Evolutionary conservation across 2,797 vertebrate genomes (phyloP).

Genomic region (Poecilia wingei): DNA sequence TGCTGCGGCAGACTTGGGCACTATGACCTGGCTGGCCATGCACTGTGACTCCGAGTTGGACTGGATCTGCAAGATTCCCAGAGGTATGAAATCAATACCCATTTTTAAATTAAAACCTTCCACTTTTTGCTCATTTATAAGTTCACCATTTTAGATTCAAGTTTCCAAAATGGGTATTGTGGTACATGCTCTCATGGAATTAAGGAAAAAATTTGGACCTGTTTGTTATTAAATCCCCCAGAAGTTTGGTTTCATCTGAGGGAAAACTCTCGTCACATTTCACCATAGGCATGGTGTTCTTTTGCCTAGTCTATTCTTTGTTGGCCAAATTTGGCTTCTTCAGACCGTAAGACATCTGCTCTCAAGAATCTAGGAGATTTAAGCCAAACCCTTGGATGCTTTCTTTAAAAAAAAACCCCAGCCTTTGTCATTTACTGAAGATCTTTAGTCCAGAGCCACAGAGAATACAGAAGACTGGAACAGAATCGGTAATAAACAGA

Average conservation of each 20-base stretch:
- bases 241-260: background rate
- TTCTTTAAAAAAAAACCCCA: background rate
- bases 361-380: background rate
- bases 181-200: background rate
- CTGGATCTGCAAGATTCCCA: constrained; percentile 98
- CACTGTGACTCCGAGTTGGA: constrained; percentile 92
- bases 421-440: background rate
- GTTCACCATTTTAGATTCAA: background rate
- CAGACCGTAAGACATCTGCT: background rate
- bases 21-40: constrained; percentile 93
- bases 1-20: constrained; percentile 87
- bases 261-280: background rate
- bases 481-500: background rate
- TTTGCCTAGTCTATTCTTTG: background rate
- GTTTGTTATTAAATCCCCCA: background rate
- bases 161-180: background rate
- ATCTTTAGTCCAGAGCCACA: background rate
- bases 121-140: background rate
- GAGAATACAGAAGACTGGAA: background rate
- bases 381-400: background rate
- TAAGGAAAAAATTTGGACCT: background rate
- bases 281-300: background rate
- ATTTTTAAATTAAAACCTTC: background rate
- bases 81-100: constrained; percentile 79
- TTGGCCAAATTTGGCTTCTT: background rate